Evolutionary conservation across 2,113 vertebrate genomes (phyloP), one percentile per base, ranked within the genome.

Genomic region (Lepidothrix coronata): DNA sequence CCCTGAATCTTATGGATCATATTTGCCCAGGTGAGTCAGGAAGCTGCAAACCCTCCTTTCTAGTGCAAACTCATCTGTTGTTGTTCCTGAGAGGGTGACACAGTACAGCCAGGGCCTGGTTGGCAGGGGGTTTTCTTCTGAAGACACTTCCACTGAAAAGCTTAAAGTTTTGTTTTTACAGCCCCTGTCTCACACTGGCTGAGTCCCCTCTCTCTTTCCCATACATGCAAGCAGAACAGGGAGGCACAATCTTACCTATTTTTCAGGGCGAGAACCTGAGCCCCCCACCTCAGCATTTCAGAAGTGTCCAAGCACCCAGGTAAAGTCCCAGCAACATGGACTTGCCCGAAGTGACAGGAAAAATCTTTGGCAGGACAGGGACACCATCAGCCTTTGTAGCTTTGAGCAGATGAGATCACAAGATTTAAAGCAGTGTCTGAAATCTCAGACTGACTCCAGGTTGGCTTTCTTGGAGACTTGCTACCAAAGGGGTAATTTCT

Each of bases 241-340:
- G 46, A 62, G 19, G 43, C 10, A 31, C 3, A 21, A 14, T 24
- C 22, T n/a, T 57, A 46, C 5, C 12, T 44, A 0, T 63, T 81
- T 39, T 67, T 23, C 23, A n/a, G 25, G 16, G 33, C 61, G 19
- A 67, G 28, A 67, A 55, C 19, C 19, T 14, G 46, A 37, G 25
- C 6, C 3, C 12, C 20, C 8, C 43, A 71, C 9, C 9, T 76
- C 63, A 89, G 23, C 31, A 51, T 33, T 35, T 78, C 48, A 55
- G 51, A 71, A 21, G 1, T 39, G 5, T 65, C 25, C 2, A 8
- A 7, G 17, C 4, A 51, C 25, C 9, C 20, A 51, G 8, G 1
- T 21, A 39, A 48, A 58, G 25, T 4, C 14, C 16, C 37, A 74
- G 24, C 19, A 85, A 12, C 11, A 39, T 1, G 7, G 37, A 27